These are phyloP conservation scores for Drosophila meridionalis DNA, from an alignment of 2,888 invertebrate species.

Conservation along the genomic window DNA sequence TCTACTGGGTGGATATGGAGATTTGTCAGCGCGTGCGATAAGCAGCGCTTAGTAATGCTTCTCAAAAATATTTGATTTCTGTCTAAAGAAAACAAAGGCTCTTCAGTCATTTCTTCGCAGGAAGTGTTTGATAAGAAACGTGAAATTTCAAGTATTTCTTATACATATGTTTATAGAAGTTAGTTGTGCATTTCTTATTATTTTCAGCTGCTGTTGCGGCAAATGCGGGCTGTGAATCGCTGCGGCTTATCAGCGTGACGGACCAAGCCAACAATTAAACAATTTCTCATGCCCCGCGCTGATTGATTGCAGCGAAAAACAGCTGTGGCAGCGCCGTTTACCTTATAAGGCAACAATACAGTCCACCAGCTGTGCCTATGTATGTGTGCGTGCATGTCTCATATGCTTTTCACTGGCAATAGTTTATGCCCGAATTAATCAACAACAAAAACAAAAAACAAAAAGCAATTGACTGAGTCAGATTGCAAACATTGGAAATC, in stretches of 20 bases:
- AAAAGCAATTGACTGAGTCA: slow-evolving; percentile 54
- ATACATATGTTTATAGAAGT: background rate
- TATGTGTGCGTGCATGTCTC: slow-evolving; percentile 5
- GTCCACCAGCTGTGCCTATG: slow-evolving; percentile 2
- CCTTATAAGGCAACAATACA: slow-evolving; percentile 63
- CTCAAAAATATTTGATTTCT: slow-evolving; percentile 16
- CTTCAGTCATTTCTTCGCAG: slow-evolving; percentile 28
- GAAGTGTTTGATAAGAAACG: slow-evolving; percentile 55
- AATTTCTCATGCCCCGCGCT: slow-evolving; percentile 18
- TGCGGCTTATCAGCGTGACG: slow-evolving; percentile 48
- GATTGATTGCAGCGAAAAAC: slow-evolving; percentile 49
- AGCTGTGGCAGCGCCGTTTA: slow-evolving; percentile 41
- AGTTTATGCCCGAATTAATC: slow-evolving; percentile 59
- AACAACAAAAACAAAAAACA: slow-evolving; percentile 30
- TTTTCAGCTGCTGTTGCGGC: slow-evolving; percentile 10
- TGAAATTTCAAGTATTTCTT: background rate
- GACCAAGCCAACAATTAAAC: slow-evolving; percentile 6
- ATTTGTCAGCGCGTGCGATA: slow-evolving; percentile 40
- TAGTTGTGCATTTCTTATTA: background rate
- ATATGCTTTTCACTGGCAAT: slow-evolving; percentile 13
- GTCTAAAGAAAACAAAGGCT: slow-evolving; percentile 26
- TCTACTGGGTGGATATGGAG: background rate
- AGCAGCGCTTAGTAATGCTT: slow-evolving; percentile 34
- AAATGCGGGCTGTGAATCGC: slow-evolving; percentile 41
- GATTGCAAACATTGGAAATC: slow-evolving; percentile 50